These are phyloP conservation scores for Oceanodroma leucorhoa DNA, from an alignment of 2,797 vertebrate genomes.

Conservation along the genomic window DNA sequence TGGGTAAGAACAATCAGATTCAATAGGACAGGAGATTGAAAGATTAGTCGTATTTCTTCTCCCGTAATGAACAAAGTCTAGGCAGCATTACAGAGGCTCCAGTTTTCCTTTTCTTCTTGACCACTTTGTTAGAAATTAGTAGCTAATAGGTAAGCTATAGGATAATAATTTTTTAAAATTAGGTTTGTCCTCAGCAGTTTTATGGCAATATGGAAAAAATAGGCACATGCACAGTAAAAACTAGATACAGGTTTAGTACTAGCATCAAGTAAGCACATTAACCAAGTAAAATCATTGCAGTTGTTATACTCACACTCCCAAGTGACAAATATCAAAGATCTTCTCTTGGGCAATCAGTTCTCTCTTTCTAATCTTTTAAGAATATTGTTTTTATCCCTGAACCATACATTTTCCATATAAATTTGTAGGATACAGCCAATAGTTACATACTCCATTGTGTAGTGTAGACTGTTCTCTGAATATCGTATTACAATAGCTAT, in stretches of 20 bases:
- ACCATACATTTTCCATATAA: not conserved
- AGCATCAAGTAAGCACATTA: not conserved
- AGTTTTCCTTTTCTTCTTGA: not conserved
- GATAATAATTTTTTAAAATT: not conserved
- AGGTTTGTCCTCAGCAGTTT: not conserved
- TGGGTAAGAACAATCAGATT: constrained; percentile 1
- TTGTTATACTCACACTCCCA: not conserved
- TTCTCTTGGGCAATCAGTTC: not conserved
- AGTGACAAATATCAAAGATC: not conserved
- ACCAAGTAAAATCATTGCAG: not conserved
- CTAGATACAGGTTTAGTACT: not conserved
- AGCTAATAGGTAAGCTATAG: not conserved
- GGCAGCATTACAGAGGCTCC: not conserved
- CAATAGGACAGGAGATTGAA: not conserved
- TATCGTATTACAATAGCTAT: not conserved
- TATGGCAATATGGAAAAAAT: not conserved
- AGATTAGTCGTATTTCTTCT: not conserved
- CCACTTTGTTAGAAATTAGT: not conserved
- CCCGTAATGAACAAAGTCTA: not conserved
- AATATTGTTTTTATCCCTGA: not conserved
- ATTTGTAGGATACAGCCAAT: not conserved
- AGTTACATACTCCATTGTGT: not conserved
- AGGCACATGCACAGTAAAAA: not conserved
- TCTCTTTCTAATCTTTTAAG: not conserved
- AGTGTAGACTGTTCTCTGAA: not conserved